Evolutionary conservation across 2,888 invertebrate genomes (phyloP), one percentile per base, ranked within the genome.

Genomic region (Cremastobaeus sp.): DNA sequence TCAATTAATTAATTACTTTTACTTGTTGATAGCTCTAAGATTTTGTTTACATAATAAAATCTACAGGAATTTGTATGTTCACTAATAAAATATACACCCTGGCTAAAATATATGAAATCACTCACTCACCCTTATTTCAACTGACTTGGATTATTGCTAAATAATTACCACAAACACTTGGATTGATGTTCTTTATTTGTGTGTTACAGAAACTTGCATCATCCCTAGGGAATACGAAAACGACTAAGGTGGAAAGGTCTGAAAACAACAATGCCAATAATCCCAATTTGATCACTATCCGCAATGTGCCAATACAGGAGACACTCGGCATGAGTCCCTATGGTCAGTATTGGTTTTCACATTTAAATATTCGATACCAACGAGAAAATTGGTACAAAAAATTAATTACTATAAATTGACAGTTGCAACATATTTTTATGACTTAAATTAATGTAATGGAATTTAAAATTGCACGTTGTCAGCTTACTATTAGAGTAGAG

Each of bases 181-280:
- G 32, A 34, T 34, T 32, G 55, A 47, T 43, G 17, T 50, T 57
- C 32, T 21, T 45, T 55, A 17, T 43, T 4, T 47, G 74, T 35
- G 39, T 75, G 71, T 82, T 83, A 1, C 81, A 87, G 86, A 87
- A 85, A 77, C 79, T 86, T 71, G 80, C 85, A n/a, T n/a, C 32
- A 74, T 84, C 86, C 62, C 83, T 86, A 77, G 84, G 84, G 74
- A 83, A 82, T 54, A 81, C 84, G 11, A 87, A 86, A 79, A 80
- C 85, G 50, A 83, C 84, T 72, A 82, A 86, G 55, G 82, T 83
- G 78, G 86, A 87, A 72, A 84, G 84, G 77, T 79, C 83, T 66
- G 83, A 87, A 70, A 87, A 87, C 81, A 87, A 86, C 70, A 87
- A 87, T 81, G 85, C 84, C 55, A 86, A 86, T 79, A 85, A 85